Conservation (phyloP, 2,113 vertebrate genomes). For the Arvicanthis niloticus region DNA sequence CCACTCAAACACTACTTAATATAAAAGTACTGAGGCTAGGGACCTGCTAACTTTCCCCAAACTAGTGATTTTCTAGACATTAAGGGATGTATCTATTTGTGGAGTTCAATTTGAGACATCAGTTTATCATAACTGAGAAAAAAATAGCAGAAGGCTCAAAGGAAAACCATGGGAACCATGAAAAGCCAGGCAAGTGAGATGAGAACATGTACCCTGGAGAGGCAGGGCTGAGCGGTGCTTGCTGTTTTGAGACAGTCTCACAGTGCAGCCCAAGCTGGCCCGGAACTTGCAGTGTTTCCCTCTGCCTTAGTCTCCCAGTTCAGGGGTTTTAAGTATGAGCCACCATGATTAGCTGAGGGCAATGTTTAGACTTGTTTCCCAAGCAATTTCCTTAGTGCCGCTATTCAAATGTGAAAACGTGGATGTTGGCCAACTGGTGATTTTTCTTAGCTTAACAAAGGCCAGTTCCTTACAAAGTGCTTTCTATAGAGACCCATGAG, state of each 20-base stretch:
- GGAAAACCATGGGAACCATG: conserved; percentile 51
- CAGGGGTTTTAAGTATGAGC: neutral
- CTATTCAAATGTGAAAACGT: neutral
- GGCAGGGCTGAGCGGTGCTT: neutral
- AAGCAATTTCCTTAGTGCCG: neutral
- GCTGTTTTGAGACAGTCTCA: neutral
- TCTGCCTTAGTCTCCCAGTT: neutral
- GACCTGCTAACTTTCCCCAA: neutral
- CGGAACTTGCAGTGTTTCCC: neutral
- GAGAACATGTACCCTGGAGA: neutral
- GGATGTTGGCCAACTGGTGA: neutral
- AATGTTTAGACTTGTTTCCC: neutral
- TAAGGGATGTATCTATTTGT: conserved; percentile 54
- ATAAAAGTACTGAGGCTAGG: neutral
- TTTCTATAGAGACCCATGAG: neutral
- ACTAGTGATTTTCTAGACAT: neutral
- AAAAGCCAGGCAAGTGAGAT: conserved; percentile 13
- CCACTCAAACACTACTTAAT: conserved; percentile 30
- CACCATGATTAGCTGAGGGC: neutral
- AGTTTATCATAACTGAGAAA: conserved; percentile 34
- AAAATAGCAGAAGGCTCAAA: conserved; percentile 60
- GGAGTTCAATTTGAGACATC: conserved; percentile 36
- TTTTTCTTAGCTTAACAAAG: neutral
- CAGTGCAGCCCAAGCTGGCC: neutral
- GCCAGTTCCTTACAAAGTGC: neutral